phyloP scores from a whole-genome alignment of 2,797 vertebrate species.

The Gila robusta region DNA sequence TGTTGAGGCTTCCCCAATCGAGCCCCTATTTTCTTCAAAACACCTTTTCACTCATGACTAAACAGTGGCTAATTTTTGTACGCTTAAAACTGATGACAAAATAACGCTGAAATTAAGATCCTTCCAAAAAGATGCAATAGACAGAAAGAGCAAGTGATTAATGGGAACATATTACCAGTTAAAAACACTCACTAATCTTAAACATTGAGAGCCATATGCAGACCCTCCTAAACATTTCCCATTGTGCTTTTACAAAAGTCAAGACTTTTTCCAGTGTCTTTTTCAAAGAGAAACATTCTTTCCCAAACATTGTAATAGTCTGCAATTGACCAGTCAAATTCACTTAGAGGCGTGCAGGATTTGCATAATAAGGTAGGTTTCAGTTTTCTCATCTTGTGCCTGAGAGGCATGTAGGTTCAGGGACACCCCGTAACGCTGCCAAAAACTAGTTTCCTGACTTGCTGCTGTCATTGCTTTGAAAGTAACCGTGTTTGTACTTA shows the following conservation, averaged over 20 bases:
- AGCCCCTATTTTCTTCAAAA: background rate
- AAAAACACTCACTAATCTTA: too few relatives aligned
- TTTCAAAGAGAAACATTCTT: background rate
- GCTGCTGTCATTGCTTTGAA: background rate
- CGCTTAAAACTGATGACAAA: background rate
- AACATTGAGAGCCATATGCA: background rate
- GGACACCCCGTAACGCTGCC: slow-evolving; percentile 27
- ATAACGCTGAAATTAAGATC: background rate
- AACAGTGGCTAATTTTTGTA: background rate
- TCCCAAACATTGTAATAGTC: background rate
- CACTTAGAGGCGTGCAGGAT: background rate
- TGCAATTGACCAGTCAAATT: slow-evolving; percentile 5
- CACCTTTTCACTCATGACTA: background rate
- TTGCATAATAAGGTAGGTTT: slow-evolving; percentile 26
- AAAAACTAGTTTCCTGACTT: background rate
- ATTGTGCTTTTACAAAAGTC: background rate
- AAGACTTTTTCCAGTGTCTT: background rate
- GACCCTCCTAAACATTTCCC: background rate
- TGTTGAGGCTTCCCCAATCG: background rate
- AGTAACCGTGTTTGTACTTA: background rate
- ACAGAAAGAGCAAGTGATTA: background rate
- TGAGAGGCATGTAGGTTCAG: background rate
- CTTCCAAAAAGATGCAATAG: background rate
- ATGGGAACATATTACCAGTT: background rate
- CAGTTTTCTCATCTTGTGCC: background rate